Evolutionary conservation across 2,888 invertebrate species (phyloP).

Genomic region (Caenorhabditis sp.): DNA sequence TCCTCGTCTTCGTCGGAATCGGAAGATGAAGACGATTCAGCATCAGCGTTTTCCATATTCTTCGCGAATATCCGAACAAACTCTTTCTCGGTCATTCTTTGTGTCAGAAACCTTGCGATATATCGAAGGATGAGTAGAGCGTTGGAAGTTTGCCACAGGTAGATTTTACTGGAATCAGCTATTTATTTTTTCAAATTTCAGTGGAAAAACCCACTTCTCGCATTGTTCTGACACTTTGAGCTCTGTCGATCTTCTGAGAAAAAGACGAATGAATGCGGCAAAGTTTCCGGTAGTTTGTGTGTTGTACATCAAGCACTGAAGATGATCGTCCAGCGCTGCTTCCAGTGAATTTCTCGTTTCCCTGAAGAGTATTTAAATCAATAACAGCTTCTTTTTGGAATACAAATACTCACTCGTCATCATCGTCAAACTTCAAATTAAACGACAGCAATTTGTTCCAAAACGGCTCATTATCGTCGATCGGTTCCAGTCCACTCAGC

Average conservation of each 20-base stretch:
- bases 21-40: conserved; percentile 24
- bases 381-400: neutral
- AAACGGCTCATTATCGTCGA: conserved; percentile 92
- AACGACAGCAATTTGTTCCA: conserved; percentile 96
- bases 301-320: conserved; percentile 88
- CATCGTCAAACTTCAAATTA: conserved; percentile 84
- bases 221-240: conserved; percentile 91
- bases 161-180: conserved; percentile 86
- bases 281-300: conserved; percentile 94
- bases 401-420: conserved; percentile 72
- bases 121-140: conserved; percentile 92
- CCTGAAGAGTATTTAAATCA: too few species aligned
- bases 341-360: conserved; percentile 86
- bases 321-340: conserved; percentile 89
- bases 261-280: conserved; percentile 91
- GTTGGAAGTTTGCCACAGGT: conserved; percentile 96
- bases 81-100: conserved; percentile 93
- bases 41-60: conserved; percentile 11
- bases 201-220: conserved; percentile 88
- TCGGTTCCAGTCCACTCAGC: conserved; percentile 86
- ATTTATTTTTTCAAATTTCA: neutral
- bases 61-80: conserved; percentile 85
- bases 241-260: conserved; percentile 90
- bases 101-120: conserved; percentile 91
- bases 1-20: conserved; percentile 45